These are phyloP conservation scores for Euspilapteryx auroguttella DNA, from an alignment of 2,888 invertebrate genomes.

Conservation along the genomic window DNA sequence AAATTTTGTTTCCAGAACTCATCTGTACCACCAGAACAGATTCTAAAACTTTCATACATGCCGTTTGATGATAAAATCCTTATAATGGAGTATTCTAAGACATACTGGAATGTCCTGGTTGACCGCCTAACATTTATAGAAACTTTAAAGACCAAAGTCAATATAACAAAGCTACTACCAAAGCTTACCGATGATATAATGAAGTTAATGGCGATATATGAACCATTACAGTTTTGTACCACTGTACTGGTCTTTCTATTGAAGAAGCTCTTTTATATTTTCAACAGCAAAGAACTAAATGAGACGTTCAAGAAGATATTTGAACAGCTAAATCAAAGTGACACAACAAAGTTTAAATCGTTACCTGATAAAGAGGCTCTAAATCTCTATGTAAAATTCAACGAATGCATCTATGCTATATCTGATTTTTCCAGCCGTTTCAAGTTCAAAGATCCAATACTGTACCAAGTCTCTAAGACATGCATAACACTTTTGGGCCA, in stretches of 20 bases:
- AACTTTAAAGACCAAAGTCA: conserved; percentile 17
- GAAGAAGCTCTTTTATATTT: conserved; percentile 30
- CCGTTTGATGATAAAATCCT: conserved; percentile 26
- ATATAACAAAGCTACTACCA: conserved; percentile 24
- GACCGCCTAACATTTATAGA: conserved; percentile 33
- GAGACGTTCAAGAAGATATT: conserved; percentile 20
- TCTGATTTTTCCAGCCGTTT: conserved; percentile 25
- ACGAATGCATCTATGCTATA: conserved; percentile 29
- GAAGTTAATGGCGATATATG: conserved; percentile 26
- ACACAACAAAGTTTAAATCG: conserved; percentile 18
- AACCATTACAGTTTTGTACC: conserved; percentile 23
- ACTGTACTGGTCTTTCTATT: conserved; percentile 23
- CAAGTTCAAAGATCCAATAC: conserved; percentile 16
- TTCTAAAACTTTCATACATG: conserved; percentile 38
- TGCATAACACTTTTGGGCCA: conserved; percentile 21
- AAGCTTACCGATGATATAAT: conserved; percentile 25
- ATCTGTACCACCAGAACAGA: conserved; percentile 22
- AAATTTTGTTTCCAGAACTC: conserved; percentile 30
- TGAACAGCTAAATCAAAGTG: conserved; percentile 17
- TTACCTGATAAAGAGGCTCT: conserved; percentile 15
- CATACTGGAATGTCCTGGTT: conserved; percentile 36
- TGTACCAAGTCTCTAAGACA: conserved; percentile 15
- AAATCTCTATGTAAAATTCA: conserved; percentile 28
- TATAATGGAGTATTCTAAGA: conserved; percentile 28
- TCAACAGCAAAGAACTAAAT: conserved; percentile 19